A percentile compares a stretch with the other conserved stretches of the same genome.
Evolutionary conservation across 2,113 vertebrate species (phyloP).

Genomic region (Dermatemys mawii): DNA sequence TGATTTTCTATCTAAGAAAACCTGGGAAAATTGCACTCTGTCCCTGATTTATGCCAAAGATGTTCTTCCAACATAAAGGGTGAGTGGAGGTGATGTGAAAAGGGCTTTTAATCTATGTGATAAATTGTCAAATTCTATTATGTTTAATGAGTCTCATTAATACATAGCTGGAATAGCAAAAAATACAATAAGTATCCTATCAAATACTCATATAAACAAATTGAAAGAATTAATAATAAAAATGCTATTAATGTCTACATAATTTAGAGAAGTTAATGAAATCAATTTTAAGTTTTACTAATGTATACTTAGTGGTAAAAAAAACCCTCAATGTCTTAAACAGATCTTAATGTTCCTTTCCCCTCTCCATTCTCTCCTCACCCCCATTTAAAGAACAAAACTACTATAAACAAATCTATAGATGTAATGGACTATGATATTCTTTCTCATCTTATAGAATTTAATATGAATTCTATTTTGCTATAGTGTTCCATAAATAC

Average conservation of each 20-base stretch:
- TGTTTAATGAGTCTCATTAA: slow-evolving; percentile 78
- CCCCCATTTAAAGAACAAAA: not conserved
- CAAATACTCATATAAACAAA: slow-evolving; percentile 72
- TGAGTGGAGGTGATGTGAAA: slow-evolving; percentile 73
- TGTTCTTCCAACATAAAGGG: slow-evolving; percentile 61
- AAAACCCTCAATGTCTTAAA: slow-evolving; percentile 47
- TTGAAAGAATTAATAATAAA: slow-evolving; percentile 78
- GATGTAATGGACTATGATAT: not conserved
- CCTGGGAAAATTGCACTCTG: not conserved
- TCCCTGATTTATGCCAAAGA: slow-evolving; percentile 57
- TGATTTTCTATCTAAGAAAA: slow-evolving; percentile 50
- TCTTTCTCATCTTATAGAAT: not conserved
- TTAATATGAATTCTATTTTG: slow-evolving; percentile 36
- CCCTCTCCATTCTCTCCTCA: not conserved
- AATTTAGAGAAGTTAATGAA: slow-evolving; percentile 77
- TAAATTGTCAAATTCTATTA: slow-evolving; percentile 77
- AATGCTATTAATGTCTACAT: slow-evolving; percentile 61
- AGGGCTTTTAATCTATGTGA: slow-evolving; percentile 75
- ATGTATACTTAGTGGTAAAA: slow-evolving; percentile 58
- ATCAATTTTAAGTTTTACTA: slow-evolving; percentile 61
- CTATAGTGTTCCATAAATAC: slow-evolving; percentile 10
- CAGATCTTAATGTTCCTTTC: slow-evolving; percentile 17
- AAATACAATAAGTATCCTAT: slow-evolving; percentile 72
- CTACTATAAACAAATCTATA: not conserved
- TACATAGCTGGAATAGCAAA: slow-evolving; percentile 54